A percentile compares a stretch with the other conserved stretches of the same genome.
Conservation (phyloP, 2,113 vertebrate species). For the Tachysurus fulvidraco region DNA sequence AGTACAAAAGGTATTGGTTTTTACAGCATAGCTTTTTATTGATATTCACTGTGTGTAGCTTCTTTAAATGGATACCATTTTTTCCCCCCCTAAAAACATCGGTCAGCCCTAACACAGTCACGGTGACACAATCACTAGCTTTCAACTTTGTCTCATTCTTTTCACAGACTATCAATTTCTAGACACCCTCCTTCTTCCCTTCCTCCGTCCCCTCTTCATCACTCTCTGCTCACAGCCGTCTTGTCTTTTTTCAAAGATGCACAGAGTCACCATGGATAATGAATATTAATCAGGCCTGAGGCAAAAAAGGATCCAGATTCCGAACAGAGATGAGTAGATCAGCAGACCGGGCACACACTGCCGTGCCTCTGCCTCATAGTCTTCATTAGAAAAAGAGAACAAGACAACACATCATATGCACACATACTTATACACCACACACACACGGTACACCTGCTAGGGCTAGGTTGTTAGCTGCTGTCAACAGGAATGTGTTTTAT, state of each 20-base stretch:
- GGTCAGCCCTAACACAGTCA: background rate
- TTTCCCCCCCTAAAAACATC: background rate
- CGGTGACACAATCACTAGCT: background rate
- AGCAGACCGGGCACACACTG: slow-evolving; percentile 2
- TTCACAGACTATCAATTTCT: slow-evolving; percentile 33
- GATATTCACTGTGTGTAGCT: background rate
- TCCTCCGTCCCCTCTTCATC: background rate
- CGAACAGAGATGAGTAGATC: slow-evolving; percentile 14
- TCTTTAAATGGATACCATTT: background rate
- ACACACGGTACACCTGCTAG: slow-evolving; percentile 47
- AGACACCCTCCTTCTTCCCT: background rate
- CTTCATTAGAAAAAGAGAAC: slow-evolving; percentile 11
- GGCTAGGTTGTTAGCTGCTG: slow-evolving; percentile 53
- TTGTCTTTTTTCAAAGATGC: slow-evolving; percentile 42
- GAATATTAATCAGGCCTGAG: slow-evolving; percentile 74
- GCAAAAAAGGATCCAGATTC: slow-evolving; percentile 56
- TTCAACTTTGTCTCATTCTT: slow-evolving; percentile 6
- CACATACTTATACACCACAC: slow-evolving; percentile 30
- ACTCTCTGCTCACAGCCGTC: background rate
- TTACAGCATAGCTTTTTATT: background rate
- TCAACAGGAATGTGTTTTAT: slow-evolving; percentile 41
- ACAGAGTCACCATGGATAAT: slow-evolving; percentile 67
- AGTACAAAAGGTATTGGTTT: background rate
- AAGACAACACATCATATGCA: slow-evolving; percentile 30
- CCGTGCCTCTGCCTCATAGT: slow-evolving; percentile 13